These are phyloP conservation scores for Caenorhabditis sp. DNA, from an alignment of 2,888 invertebrate species.

Conservation along the genomic window DNA sequence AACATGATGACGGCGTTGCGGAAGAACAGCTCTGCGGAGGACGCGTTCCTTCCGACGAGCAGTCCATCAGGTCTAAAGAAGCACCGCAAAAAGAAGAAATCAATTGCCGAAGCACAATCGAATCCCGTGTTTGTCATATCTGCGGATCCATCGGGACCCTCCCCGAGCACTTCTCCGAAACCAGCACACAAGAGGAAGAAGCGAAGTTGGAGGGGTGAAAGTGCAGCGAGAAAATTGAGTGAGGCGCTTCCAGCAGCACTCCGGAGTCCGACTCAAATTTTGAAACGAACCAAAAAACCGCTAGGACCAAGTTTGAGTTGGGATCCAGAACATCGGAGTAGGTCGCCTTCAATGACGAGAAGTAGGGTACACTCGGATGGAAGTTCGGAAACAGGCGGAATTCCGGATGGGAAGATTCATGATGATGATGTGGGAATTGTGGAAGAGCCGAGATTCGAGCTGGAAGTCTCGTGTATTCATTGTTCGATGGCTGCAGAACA, in stretches of 20 bases:
- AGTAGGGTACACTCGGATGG: conserved; percentile 73
- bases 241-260: conserved; percentile 74
- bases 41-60: conserved; percentile 51
- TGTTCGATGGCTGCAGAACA: conserved; percentile 75
- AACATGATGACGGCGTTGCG: conserved; percentile 66
- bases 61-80: conserved; percentile 50
- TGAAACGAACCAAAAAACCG: conserved; percentile 74
- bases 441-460: conserved; percentile 71
- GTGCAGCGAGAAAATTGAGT: conserved; percentile 68
- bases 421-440: conserved; percentile 64
- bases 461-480: conserved; percentile 72
- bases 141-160: conserved; percentile 44
- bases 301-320: conserved; percentile 80
- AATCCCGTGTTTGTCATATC: conserved; percentile 65
- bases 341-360: conserved; percentile 62
- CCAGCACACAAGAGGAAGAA: conserved; percentile 62
- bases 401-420: conserved; percentile 52
- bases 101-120: conserved; percentile 59
- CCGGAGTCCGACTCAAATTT: conserved; percentile 72
- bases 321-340: conserved; percentile 79
- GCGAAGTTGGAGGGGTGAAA: conserved; percentile 65
- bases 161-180: conserved; percentile 58
- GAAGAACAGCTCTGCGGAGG: conserved; percentile 62
- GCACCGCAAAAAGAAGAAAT: conserved; percentile 67
- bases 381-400: conserved; percentile 58